Percentiles rank a stretch among this genome's conserved stretches.
Evolutionary conservation across 2,797 vertebrate species (phyloP).

Genomic region (Anolis apletophallus): DNA sequence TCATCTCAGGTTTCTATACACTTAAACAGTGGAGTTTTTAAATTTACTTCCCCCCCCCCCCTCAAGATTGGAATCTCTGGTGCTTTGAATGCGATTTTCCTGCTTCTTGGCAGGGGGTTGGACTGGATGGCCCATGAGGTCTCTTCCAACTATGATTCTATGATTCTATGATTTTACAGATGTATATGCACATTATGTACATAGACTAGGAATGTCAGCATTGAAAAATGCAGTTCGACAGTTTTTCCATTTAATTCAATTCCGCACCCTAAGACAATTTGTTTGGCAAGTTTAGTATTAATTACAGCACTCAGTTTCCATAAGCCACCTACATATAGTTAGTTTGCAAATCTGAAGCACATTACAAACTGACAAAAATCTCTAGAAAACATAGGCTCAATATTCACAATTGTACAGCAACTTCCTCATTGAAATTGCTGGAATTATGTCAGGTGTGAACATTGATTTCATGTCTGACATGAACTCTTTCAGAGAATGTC

Average conservation of each 20-base stretch:
- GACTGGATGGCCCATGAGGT: no score
- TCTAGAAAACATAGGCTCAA: neutral
- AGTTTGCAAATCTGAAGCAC: neutral
- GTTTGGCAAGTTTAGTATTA: slow-evolving; percentile 22
- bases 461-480: neutral
- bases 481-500: neutral
- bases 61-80: no score
- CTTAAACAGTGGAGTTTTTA: neutral
- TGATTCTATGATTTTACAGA: no score
- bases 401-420: neutral
- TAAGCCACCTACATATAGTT: neutral
- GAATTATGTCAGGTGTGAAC: neutral
- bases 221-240: slow-evolving; percentile 18
- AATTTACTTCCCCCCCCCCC: no score
- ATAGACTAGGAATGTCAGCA: neutral
- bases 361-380: neutral
- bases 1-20: neutral
- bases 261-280: slow-evolving; percentile 1
- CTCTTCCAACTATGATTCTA: no score
- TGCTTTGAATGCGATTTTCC: no score
- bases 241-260: slow-evolving; percentile 10
- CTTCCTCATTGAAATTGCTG: neutral
- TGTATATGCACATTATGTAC: neutral
- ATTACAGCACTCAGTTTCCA: slow-evolving; percentile 14
- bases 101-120: no score